Evolutionary conservation across 2,797 vertebrate species (phyloP).

Genomic region (Micropoecilia bifurca): DNA sequence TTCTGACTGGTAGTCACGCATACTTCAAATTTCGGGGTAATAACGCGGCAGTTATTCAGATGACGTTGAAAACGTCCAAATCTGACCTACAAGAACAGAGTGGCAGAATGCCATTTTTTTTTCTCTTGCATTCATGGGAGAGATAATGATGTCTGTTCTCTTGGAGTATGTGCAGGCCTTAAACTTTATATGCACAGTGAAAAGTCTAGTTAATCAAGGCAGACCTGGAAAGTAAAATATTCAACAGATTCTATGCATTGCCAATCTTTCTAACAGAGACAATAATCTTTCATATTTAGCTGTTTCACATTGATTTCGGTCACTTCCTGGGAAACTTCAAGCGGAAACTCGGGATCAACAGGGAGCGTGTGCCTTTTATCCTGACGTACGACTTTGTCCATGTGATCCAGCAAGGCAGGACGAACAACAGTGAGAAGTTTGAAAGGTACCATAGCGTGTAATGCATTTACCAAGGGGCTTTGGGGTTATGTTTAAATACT

Average conservation of each 20-base stretch:
- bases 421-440: constrained; percentile 97
- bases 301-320: constrained; percentile 98
- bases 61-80: background rate
- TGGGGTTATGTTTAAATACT: constrained; percentile 6
- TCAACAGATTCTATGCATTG: background rate
- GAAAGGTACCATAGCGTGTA: constrained; percentile 83
- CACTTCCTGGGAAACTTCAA: constrained; percentile 99
- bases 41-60: background rate
- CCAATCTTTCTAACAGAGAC: constrained; percentile 1
- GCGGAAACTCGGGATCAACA: constrained; percentile 97
- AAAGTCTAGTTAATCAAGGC: background rate
- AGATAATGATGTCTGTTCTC: background rate
- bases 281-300: constrained; percentile 73
- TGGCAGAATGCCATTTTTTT: background rate
- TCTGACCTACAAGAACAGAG: background rate
- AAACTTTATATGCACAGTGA: background rate
- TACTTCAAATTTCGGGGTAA: background rate
- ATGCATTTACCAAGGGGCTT: background rate
- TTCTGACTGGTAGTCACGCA: background rate
- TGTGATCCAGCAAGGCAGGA: constrained; percentile 95
- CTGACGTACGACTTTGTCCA: constrained; percentile 98
- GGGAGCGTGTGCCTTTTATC: constrained; percentile 98
- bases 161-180: background rate
- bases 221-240: background rate
- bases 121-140: background rate